Base-by-base conservation (phyloP, 2,113 vertebrate genomes). In the Actenoides lindsayi region DNA sequence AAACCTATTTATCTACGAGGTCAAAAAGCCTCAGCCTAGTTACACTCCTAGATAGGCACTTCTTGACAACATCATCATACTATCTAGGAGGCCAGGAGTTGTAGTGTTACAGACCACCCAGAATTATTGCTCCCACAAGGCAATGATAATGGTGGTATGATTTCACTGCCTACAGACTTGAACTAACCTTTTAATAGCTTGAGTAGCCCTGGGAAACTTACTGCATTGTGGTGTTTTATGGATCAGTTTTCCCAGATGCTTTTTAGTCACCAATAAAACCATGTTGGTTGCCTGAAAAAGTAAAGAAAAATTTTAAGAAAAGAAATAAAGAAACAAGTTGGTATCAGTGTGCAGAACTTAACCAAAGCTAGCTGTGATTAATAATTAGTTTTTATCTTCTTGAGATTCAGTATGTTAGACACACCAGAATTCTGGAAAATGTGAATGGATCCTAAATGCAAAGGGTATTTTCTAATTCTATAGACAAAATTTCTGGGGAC, bases 1-100 rank as follows among this genome's bases (percentile, higher is more conserved):
- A 94, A 97, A 94, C 78, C 93, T 87, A 91, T 96, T 97, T 94
- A 95, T 95, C 95, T 95, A 14, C 86, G 78, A 95, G 93, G 93
- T 97, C 93, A 93, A 97, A 94, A 95, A 95, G 81, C 31, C 87
- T 94, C 71, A 73, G 95, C 81, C 91, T 91, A 44, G 87, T 94
- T 95, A 63, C 48, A 19, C 84, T 79, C 63, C 74, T 85, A 86
- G 91, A 74, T 31, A 70, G 96, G 83, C 86, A 92, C 60, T 89
- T 92, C 83, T 94, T 92, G 77, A 94, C 90, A 82, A 62, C 75
- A 69, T 82, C 3, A 25, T 84, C 95, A 79, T 71, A 67, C 69
- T 76, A 50, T 84, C 90, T 77, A 39, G 50, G 84, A 86, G 50
- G 63, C 77, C 53, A 35, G 50, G 89, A 94, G 84, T 13, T 87